A percentile compares a stretch with the other conserved stretches of the same genome.
Evolutionary conservation across 1,140 invertebrate species (phyloP).

Genomic region (Scaptomyza hsui): DNA sequence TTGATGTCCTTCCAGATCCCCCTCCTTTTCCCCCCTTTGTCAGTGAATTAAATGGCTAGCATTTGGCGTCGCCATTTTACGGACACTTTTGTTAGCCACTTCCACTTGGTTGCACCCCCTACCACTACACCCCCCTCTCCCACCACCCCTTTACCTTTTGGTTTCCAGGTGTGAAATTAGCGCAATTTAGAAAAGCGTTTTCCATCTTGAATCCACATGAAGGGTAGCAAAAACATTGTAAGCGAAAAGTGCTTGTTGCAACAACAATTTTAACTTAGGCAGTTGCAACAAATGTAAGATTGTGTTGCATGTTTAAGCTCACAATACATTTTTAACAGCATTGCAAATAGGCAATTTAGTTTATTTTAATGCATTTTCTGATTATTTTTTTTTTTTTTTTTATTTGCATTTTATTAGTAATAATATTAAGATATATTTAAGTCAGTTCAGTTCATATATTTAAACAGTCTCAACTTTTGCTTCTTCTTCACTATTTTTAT

Average conservation of each 20-base stretch:
- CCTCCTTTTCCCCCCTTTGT: constrained; percentile 18
- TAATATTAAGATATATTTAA: too few species aligned
- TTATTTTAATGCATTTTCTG: too few species aligned
- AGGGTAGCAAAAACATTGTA: not conserved
- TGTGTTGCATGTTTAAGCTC: too few species aligned
- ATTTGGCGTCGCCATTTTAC: constrained; percentile 70
- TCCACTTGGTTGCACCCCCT: constrained; percentile 35
- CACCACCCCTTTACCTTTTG: not conserved
- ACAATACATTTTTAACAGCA: too few species aligned
- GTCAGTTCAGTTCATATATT: too few species aligned
- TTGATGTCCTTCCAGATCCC: constrained; percentile 30
- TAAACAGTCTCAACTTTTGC: not conserved
- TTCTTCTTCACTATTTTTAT: not conserved
- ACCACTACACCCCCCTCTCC: not conserved
- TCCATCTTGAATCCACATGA: constrained; percentile 1
- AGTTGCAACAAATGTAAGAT: too few species aligned
- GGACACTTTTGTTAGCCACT: constrained; percentile 62
- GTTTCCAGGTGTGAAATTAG: constrained; percentile 71
- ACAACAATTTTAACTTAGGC: too few species aligned
- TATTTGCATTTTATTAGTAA: too few species aligned
- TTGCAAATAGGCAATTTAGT: too few species aligned
- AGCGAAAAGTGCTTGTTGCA: too few species aligned
- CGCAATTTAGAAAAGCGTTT: constrained; percentile 43
- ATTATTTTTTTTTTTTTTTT: too few species aligned
- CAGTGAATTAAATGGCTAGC: constrained; percentile 64